Percentiles rank a stretch among this genome's conserved stretches.
Conservation (phyloP, 1,140 invertebrate species). For the Pogonus chalceus region DNA sequence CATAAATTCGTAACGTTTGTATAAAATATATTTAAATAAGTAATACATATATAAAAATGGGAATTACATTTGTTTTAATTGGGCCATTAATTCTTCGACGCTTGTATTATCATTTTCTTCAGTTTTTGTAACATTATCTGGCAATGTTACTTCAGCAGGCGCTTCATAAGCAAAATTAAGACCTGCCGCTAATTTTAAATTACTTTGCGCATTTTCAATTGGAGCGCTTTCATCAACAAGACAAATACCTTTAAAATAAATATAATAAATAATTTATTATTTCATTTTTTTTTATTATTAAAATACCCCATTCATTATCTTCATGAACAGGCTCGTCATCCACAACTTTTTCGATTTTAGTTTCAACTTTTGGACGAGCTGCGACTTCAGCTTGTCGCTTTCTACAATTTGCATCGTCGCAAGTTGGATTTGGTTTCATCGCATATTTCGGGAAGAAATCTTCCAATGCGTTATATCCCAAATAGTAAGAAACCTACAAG, state of each 20-base stretch:
- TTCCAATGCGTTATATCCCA: slow-evolving; percentile 93
- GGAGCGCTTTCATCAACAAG: slow-evolving; percentile 57
- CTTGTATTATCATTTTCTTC: slow-evolving; percentile 38
- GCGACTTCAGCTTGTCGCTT: slow-evolving; percentile 62
- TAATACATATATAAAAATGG: too few relatives aligned
- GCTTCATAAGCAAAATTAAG: slow-evolving; percentile 56
- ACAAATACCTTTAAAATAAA: slow-evolving; percentile 55
- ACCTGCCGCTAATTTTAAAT: slow-evolving; percentile 46
- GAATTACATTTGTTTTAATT: slow-evolving; percentile 80
- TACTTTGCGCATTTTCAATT: slow-evolving; percentile 36
- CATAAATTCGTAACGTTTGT: too few relatives aligned
- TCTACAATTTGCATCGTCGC: slow-evolving; percentile 76
- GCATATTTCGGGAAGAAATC: slow-evolving; percentile 95
- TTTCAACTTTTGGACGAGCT: slow-evolving; percentile 39
- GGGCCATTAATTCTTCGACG: slow-evolving; percentile 79
- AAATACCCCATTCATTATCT: slow-evolving; percentile 85
- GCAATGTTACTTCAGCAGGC: slow-evolving; percentile 32
- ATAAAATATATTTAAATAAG: slow-evolving; percentile 14
- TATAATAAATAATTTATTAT: too few relatives aligned
- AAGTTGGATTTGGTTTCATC: slow-evolving; percentile 85
- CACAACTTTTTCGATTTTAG: slow-evolving; percentile 40
- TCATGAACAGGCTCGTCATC: slow-evolving; percentile 62
- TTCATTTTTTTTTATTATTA: too few relatives aligned
- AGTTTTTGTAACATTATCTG: slow-evolving; percentile 29
- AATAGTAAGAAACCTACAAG: slow-evolving; percentile 61